A percentile compares a stretch with the other conserved stretches of the same genome.
phyloP scores from a whole-genome alignment of 2,888 invertebrate species.

The Bimastos eiseni region DNA sequence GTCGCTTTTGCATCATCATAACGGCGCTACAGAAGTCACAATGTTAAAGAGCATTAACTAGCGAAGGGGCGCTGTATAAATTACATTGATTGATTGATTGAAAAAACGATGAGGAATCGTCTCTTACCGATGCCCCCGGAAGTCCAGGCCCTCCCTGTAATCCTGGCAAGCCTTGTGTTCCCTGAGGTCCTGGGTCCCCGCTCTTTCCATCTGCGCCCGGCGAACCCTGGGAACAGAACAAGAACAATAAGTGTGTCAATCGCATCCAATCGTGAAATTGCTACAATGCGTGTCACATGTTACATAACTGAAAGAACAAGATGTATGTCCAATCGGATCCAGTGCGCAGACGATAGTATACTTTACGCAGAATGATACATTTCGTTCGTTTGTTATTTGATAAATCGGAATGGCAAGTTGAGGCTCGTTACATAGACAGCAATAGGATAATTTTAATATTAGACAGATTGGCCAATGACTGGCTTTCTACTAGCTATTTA shows the following conservation, averaged over 20 bases:
- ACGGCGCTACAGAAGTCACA: background rate
- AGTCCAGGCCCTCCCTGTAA: conserved; percentile 55
- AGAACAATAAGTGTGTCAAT: background rate
- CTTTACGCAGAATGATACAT: background rate
- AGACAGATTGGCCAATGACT: too few species aligned
- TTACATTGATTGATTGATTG: too few species aligned
- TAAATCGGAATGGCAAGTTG: too few species aligned
- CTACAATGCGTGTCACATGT: background rate
- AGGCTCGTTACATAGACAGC: too few species aligned
- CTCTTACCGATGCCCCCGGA: conserved; percentile 35
- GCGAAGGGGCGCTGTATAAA: too few species aligned
- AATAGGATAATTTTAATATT: too few species aligned
- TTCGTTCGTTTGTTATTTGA: too few species aligned
- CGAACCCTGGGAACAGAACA: background rate
- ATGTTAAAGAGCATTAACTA: background rate
- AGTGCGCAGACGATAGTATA: background rate
- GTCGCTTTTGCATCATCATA: background rate
- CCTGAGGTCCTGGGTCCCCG: conserved; percentile 44
- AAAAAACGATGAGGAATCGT: background rate
- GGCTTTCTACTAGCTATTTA: too few species aligned
- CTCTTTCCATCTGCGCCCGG: conserved; percentile 27
- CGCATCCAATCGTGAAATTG: background rate
- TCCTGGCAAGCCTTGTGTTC: conserved; percentile 36
- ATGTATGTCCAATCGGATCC: background rate
- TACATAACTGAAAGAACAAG: background rate